A percentile compares a stretch with the other conserved stretches of the same genome.
phyloP scores from a whole-genome alignment of 2,113 vertebrate species.

The Amphilophus citrinellus region DNA sequence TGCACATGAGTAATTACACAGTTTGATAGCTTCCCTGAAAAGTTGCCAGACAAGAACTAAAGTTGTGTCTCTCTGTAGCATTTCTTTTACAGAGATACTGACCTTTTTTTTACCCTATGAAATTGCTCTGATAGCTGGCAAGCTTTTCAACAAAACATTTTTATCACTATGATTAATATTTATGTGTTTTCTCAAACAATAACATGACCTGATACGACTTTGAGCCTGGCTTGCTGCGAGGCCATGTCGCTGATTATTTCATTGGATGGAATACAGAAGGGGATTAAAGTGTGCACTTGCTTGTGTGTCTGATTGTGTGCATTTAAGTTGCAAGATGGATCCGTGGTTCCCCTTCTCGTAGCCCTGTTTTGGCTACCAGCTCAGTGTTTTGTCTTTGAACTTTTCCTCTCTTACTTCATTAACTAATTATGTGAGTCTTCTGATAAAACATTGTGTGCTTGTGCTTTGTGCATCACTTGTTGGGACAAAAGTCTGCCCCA shows the following conservation, averaged over 20 bases:
- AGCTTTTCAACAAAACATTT: constrained; percentile 29
- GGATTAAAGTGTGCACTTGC: constrained; percentile 36
- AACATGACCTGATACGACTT: constrained; percentile 38
- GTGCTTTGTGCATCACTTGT: constrained; percentile 1
- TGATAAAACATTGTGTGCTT: constrained; percentile 20
- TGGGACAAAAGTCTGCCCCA: background rate
- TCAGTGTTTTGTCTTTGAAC: constrained; percentile 63
- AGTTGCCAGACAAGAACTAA: constrained; percentile 23
- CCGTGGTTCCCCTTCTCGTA: constrained; percentile 29
- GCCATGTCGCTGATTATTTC: constrained; percentile 28
- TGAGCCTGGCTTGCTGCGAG: constrained; percentile 7
- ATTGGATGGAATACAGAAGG: constrained; percentile 35
- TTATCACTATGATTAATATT: constrained; percentile 57
- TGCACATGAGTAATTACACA: constrained; percentile 49
- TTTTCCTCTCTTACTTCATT: constrained; percentile 37
- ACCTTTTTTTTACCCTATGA: constrained; percentile 24
- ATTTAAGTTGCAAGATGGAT: constrained; percentile 30
- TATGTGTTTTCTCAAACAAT: constrained; percentile 51
- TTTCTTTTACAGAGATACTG: constrained; percentile 13
- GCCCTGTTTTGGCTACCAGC: constrained; percentile 62
- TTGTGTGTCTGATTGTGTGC: background rate
- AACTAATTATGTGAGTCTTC: constrained; percentile 17
- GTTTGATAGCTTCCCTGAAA: constrained; percentile 50
- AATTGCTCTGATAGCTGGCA: constrained; percentile 42
- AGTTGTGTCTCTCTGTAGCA: background rate